Conservation (phyloP, 2,797 vertebrate species). For the Eutrigla gurnardus region DNA sequence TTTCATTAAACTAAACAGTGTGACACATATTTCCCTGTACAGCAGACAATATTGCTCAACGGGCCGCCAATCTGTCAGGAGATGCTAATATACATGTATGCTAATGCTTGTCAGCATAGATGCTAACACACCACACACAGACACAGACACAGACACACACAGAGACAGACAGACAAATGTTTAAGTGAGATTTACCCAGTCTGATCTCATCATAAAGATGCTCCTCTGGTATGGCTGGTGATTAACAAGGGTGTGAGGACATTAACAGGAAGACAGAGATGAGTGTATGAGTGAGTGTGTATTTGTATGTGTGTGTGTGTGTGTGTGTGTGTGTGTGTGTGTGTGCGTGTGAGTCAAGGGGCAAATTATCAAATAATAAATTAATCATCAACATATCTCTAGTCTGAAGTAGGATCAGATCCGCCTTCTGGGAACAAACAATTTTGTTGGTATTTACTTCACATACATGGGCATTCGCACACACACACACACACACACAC, state of each 20-base stretch:
- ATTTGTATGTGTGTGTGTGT: conserved; percentile 3
- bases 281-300: conserved; percentile 21
- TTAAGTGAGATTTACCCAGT: conserved; percentile 64
- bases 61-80: conserved; percentile 24
- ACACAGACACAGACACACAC: background rate
- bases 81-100: conserved; percentile 25
- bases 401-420: conserved; percentile 5
- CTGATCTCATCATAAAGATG: conserved; percentile 68
- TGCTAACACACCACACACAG: conserved; percentile 31
- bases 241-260: conserved; percentile 48
- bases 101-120: conserved; percentile 12
- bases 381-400: conserved; percentile 38
- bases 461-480: no score
- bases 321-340: conserved; percentile 13
- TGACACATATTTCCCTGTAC: conserved; percentile 5
- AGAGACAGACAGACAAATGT: conserved; percentile 36
- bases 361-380: conserved; percentile 28
- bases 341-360: conserved; percentile 4
- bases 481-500: no score
- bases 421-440: conserved; percentile 18
- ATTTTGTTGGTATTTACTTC: conserved; percentile 6
- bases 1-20: conserved; percentile 22
- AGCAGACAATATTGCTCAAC: background rate
- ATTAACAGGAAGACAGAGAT: conserved; percentile 52
- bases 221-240: conserved; percentile 57